Evolutionary conservation across 2,113 vertebrate genomes (phyloP), one percentile per base, ranked within the genome.

Genomic region (Pholis gunnellus): DNA sequence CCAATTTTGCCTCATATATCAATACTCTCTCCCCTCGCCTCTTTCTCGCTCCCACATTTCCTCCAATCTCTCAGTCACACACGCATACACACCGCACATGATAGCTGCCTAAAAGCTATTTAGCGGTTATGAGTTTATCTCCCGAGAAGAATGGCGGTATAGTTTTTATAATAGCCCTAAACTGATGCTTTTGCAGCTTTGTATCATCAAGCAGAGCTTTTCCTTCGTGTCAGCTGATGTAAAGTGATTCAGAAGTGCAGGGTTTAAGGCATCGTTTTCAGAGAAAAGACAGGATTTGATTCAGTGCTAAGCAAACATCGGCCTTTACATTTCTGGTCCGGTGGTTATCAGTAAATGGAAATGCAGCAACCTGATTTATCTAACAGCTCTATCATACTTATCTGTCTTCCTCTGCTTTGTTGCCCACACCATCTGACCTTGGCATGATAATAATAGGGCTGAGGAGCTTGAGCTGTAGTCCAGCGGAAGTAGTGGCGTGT

Each of bases 391-490:
- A 6, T 50, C 75, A 31, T 73, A 82, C 84, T 86, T 89, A 78
- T 87, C 85, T 64, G 73, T 65, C 74, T 87, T 87, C 80, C 75
- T 78, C 71, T 90, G 87, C 83, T 71, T 10, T 67, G 68, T 7
- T 81, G 79, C 86, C 84, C 82, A 89, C 87, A 11, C 88, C 82
- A 79, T 42, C 78, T 87, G 87, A 89, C 88, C 83, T 85, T 87
- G 78, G 79, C 85, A 72, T 81, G 76, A 79, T 88, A 87, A 90
- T 87, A 84, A 91, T 67, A 90, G 80, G 82, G 78, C 40, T 66
- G 78, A 83, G 77, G 46, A 87, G 69, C 60, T 50, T 42, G 42
- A 82, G 81, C 72, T 72, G 61, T 11, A n/a, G 52, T 59, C 25
- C 81, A 67, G 42, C n/a, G 4, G 56, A 81, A 75, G 52, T 59